phyloP scores from a whole-genome alignment of 2,113 vertebrate genomes.

The Leiothrix lutea region DNA sequence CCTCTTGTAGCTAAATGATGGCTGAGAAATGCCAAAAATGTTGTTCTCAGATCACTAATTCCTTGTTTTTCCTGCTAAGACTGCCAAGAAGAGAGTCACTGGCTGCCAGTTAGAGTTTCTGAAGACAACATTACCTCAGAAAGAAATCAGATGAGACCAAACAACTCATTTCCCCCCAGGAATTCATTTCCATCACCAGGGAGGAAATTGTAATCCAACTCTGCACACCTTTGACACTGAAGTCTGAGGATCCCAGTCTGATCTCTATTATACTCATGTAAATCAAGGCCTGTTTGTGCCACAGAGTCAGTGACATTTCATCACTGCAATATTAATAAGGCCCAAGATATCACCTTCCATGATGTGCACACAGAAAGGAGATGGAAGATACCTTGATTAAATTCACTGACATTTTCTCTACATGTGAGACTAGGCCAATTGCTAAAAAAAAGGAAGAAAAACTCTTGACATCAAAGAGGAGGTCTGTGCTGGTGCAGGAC shows the following conservation, averaged over 20 bases:
- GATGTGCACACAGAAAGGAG: neutral
- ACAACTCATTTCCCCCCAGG: neutral
- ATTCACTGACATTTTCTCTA: neutral
- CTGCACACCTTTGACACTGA: neutral
- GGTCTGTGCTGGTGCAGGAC: neutral
- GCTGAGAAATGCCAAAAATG: neutral
- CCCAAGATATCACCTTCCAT: neutral
- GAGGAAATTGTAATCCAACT: neutral
- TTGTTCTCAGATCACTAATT: neutral
- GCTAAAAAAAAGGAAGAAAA: neutral
- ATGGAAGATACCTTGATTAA: neutral
- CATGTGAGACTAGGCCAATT: neutral
- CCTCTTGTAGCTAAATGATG: neutral
- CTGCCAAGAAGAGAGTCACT: slow-evolving; percentile 19
- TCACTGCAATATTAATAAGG: neutral
- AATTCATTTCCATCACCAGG: neutral
- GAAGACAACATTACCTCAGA: neutral
- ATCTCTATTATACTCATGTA: neutral
- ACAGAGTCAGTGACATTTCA: neutral
- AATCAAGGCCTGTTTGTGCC: neutral
- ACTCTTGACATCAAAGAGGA: neutral
- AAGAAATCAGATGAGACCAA: slow-evolving; percentile 25
- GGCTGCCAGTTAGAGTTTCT: neutral
- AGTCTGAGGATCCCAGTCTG: neutral
- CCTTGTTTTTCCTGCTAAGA: neutral